Evolutionary conservation across 92 coral and sea anemone species (phyloP), one percentile per base, ranked within the genome.

Genomic region (Siderastrea siderea): DNA sequence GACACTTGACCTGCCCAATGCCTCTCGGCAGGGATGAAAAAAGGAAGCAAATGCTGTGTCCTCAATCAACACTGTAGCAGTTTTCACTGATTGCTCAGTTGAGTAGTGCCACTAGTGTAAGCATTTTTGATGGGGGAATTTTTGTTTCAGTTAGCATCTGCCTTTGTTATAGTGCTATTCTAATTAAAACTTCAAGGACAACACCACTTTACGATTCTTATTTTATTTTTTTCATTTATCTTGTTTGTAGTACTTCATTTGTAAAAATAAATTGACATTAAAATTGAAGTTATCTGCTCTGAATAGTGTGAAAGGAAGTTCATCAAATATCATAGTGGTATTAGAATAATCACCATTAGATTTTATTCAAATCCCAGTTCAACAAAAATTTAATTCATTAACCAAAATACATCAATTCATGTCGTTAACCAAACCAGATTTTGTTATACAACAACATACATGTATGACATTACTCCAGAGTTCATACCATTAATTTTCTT

Each of bases 61-160:
- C 62, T 57, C 38, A 26, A 26, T 26, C 38, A 26, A 26, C 38
- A 26, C 38, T 26, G 38, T 26, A 26, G 38, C 38, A 26, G 38
- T 26, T 26, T 26, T 26, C 38, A 26, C 38, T 26, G 38, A 26
- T 26, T 26, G 38, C 38, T 9, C 71, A 67, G 19, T 5, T 14
- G 16, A 67, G 16, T 19, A 67, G 71, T 67, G 16, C 38, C 38
- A 13, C 71, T 8, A 14, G 8, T 8, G 38, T 67, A 14, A 67
- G 71, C 71, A 67, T 26, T 67, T 7, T 9, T 12, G 71, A 66
- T 17, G n/a, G 2, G 71, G 10, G 71, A 67, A 67, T 17, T 8
- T 67, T 67, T 67, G 71, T 67, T 67, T 67, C 71, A 67, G 71
- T 67, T 67, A 67, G 71, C 71, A 67, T 26, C 38, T 26, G 38